Base-by-base conservation (phyloP, 2,888 invertebrate species). In the Lasioglossum zephyrum region DNA sequence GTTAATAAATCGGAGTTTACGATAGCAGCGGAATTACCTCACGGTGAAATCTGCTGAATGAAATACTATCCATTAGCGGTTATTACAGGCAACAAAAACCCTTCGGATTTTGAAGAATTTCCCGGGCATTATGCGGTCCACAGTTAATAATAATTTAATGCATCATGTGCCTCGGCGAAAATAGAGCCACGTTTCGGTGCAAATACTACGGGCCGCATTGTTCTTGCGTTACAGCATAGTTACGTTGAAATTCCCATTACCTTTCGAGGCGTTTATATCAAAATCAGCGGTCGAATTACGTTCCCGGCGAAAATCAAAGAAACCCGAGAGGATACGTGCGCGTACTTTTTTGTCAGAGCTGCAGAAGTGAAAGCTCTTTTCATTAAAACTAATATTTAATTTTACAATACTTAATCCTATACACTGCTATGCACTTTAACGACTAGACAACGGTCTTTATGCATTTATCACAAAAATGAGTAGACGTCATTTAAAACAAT, bases 201-300 rank as follows among this genome's bases (percentile, higher is more conserved):
- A 60, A 72, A 73, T 53, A 53, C 53, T 76, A 47, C 16, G 11
- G 36, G 8, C 60, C n/a, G 60, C 82, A 72, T 83, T 83, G 72
- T 82, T 83, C 73, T 57, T 66, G 53, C 36, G 73, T 84, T 47
- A 49, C 18, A 41, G 39, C 73, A 78, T 83, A 83, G 73, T 78
- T 83, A 13, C 36, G n/a, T 53, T 44, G 39, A 77, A 82, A 84
- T 84, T 73, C 73, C 73, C 31, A 47, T 73, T 77, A 47, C 22
- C 44, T 47, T 73, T 36, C 13, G 57, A 57, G 57, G 36, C 39
- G 73, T 16, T 44, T 13, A 18, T 18, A 44, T 49, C 53, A 8
- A 22, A 69, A 84, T 73, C 57, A 57, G 2, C 13, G 11, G 11
- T n/a, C 63, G n/a, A 9, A 41, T 18, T 2, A 18, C 39, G 26